Conservation (phyloP, 2,113 vertebrate genomes). For the Phylloscopus whistleri region DNA sequence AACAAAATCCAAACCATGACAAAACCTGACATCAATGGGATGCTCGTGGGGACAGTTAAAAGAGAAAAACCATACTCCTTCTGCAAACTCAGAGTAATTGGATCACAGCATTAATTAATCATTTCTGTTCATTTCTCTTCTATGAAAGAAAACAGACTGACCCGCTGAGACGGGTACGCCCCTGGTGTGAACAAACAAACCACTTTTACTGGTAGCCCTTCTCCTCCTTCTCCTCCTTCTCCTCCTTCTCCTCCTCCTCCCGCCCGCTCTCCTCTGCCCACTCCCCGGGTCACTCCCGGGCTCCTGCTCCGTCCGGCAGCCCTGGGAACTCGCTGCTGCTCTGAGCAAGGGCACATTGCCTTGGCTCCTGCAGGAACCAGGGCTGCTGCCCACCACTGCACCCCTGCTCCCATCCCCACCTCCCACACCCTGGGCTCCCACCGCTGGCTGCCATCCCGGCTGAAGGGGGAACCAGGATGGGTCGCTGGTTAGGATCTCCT, state of each 20-base stretch:
- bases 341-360: accelerated
- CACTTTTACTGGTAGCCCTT: neutral
- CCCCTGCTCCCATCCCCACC: neutral
- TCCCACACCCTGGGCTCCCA: neutral
- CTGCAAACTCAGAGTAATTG: constrained; percentile 42
- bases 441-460: accelerated
- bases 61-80: constrained; percentile 24
- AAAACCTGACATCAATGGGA: neutral
- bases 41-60: constrained; percentile 7
- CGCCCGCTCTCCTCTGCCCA: neutral
- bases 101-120: constrained; percentile 49
- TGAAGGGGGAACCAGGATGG: accelerated
- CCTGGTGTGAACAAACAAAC: neutral
- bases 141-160: constrained; percentile 26
- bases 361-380: neutral
- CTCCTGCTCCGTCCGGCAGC: accelerated
- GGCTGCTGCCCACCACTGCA: neutral
- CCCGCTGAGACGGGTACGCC: neutral
- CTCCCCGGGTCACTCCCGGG: neutral
- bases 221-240: neutral
- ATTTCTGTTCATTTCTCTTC: constrained; percentile 40
- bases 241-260: neutral
- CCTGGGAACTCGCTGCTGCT: neutral
- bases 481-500: accelerated
- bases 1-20: neutral